Evolutionary conservation across 2,113 vertebrate species (phyloP).

Genomic region (Hoplias malabaricus): DNA sequence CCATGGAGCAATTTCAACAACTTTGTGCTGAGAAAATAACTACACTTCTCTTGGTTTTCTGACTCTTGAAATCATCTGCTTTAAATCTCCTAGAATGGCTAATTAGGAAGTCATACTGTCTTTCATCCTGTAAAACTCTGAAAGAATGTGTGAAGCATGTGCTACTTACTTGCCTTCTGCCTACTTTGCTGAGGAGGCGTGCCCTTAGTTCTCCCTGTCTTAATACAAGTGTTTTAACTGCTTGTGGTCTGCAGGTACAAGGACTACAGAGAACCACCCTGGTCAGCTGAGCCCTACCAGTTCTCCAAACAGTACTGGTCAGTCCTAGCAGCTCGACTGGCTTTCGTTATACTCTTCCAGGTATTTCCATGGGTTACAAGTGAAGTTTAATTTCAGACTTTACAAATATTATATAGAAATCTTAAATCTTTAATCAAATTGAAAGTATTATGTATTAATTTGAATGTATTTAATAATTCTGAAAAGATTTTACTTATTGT

Average conservation of each 20-base stretch:
- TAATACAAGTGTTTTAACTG: background rate
- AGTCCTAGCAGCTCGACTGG: conserved; percentile 87
- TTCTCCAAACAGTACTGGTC: conserved; percentile 96
- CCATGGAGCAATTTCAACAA: background rate
- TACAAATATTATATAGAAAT: too few species aligned
- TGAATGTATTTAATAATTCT: too few species aligned
- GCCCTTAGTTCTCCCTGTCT: background rate
- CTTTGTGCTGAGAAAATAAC: background rate
- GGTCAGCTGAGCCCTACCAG: conserved; percentile 85
- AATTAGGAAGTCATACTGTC: background rate
- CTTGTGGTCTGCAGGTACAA: conserved; percentile 84
- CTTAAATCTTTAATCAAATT: too few species aligned
- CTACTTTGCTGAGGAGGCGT: background rate
- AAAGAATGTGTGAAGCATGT: conserved; percentile 27
- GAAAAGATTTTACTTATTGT: background rate
- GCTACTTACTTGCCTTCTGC: background rate
- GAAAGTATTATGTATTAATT: too few species aligned
- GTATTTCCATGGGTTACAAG: conserved; percentile 63
- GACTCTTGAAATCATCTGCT: background rate
- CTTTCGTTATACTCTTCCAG: conserved; percentile 96
- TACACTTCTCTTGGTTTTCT: background rate
- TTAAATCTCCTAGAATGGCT: background rate
- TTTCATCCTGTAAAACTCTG: background rate
- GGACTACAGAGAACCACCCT: conserved; percentile 94
- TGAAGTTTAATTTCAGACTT: background rate